A percentile compares a stretch with the other conserved stretches of the same genome.
Conservation (phyloP, 53 echinoderm and acorn worm genomes). For the Pentamera pediparva region DNA sequence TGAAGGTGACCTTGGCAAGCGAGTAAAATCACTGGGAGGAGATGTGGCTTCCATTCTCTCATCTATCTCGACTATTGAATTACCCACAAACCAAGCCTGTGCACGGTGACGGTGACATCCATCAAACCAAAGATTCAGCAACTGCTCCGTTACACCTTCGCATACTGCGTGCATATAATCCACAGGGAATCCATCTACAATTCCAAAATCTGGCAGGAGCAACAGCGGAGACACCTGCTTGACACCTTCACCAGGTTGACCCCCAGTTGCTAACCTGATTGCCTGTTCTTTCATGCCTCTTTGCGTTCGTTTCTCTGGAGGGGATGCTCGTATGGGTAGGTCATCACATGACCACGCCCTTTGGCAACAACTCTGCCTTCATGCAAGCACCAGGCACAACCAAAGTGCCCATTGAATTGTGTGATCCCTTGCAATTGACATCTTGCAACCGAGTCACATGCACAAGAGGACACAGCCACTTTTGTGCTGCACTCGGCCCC, state of each 20-base stretch:
- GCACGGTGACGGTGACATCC: slow-evolving; percentile 32
- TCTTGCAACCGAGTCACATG: slow-evolving; percentile 44
- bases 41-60: slow-evolving; percentile 20
- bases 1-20: slow-evolving; percentile 24
- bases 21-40: slow-evolving; percentile 44
- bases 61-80: slow-evolving; percentile 30
- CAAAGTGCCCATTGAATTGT: slow-evolving; percentile 50
- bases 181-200: slow-evolving; percentile 35
- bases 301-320: neutral
- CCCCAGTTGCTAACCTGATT: neutral
- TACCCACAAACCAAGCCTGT: slow-evolving; percentile 40
- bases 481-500: neutral
- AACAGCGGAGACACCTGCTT: slow-evolving; percentile 41
- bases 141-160: slow-evolving; percentile 35
- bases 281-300: slow-evolving; percentile 2
- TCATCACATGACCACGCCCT: slow-evolving; percentile 28
- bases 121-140: slow-evolving; percentile 40
- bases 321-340: slow-evolving; percentile 25
- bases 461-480: slow-evolving; percentile 24
- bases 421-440: slow-evolving; percentile 23
- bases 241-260: slow-evolving; percentile 3
- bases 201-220: slow-evolving; percentile 40
- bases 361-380: slow-evolving; percentile 37
- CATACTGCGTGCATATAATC: slow-evolving; percentile 45
- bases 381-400: slow-evolving; percentile 47